Conservation (phyloP, 2,888 invertebrate genomes). For the Arge pagana region DNA sequence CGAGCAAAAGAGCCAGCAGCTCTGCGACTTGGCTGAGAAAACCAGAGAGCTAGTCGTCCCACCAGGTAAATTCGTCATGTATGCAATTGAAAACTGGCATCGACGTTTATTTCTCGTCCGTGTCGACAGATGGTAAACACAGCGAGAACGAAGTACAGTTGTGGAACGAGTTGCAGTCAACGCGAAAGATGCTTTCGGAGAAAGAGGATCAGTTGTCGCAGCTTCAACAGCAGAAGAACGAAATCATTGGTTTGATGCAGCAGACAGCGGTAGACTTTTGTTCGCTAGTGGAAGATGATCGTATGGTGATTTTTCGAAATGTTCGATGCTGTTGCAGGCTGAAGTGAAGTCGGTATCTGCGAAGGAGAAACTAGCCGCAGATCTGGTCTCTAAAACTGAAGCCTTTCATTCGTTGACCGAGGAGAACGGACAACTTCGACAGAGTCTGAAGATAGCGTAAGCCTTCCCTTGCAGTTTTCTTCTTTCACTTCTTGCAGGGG, state of each 20-base stretch:
- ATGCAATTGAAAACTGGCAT: not conserved
- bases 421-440: conserved; percentile 35
- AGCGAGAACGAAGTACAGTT: conserved; percentile 60
- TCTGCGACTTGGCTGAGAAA: conserved; percentile 36
- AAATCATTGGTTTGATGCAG: conserved; percentile 59
- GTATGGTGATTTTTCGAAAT: not conserved
- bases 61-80: conserved; percentile 18
- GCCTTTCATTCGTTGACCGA: conserved; percentile 35
- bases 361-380: conserved; percentile 61
- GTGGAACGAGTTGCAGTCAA: conserved; percentile 61
- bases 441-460: conserved; percentile 36
- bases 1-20: conserved; percentile 37
- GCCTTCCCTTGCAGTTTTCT: conserved; percentile 14
- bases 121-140: conserved; percentile 33
- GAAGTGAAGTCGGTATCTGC: conserved; percentile 59
- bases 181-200: conserved; percentile 51
- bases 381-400: conserved; percentile 61
- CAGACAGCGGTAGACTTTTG: conserved; percentile 60
- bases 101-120: not conserved
- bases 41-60: conserved; percentile 23
- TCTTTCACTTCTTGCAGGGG: not conserved
- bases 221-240: conserved; percentile 61
- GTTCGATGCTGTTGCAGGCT: conserved; percentile 34
- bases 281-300: conserved; percentile 56
- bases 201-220: conserved; percentile 58